Conservation (phyloP, 2,888 invertebrate species). For the Ommatoiulus sabulosus region DNA sequence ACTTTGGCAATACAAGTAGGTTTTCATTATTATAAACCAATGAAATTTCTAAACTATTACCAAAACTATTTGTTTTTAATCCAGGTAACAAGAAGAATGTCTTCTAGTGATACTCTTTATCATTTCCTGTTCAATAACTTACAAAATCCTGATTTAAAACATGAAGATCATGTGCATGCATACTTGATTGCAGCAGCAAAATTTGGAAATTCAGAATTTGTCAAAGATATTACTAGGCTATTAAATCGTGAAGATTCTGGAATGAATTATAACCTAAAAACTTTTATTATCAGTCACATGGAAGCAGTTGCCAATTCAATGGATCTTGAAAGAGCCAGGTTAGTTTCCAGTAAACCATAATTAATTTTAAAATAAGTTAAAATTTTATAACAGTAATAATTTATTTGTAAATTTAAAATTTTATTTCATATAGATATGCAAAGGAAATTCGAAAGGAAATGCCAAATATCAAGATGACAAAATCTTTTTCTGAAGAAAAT, state of each 20-base stretch:
- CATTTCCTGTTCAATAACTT: conserved; percentile 18
- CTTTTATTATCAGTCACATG: conserved; percentile 47
- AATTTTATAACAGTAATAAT: neutral
- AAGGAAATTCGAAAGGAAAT: neutral
- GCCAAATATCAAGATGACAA: neutral
- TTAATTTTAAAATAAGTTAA: neutral
- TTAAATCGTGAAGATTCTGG: neutral
- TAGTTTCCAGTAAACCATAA: neutral
- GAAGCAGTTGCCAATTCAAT: neutral
- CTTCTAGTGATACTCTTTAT: neutral
- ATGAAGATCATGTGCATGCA: conserved; percentile 34
- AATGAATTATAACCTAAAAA: neutral
- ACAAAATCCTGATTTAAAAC: conserved; percentile 41
- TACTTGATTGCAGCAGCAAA: neutral
- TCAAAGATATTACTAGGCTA: neutral
- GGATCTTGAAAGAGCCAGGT: neutral
- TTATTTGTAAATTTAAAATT: neutral
- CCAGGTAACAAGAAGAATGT: neutral
- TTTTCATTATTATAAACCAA: neutral
- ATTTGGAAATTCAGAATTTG: neutral
- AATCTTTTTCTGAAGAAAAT: neutral
- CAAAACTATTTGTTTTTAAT: neutral
- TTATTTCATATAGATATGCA: neutral
- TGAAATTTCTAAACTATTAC: neutral
- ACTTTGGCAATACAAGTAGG: neutral